A percentile compares a stretch with the other conserved stretches of the same genome.
Conservation (phyloP, 2,113 vertebrate genomes). For the Lasiurus cinereus region DNA sequence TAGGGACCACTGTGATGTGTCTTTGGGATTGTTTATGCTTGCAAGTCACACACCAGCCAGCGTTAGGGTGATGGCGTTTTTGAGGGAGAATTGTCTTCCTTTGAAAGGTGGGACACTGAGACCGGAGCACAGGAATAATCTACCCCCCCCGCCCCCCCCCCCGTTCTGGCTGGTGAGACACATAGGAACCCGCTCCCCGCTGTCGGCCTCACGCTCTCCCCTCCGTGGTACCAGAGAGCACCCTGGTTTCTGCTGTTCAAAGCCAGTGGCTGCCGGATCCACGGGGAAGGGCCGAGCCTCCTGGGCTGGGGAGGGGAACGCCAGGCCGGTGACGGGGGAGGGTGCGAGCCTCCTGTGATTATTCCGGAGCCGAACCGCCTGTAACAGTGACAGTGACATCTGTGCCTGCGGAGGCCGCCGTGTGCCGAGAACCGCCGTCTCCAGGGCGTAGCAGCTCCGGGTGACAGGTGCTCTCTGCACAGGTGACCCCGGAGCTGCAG, state of each 20-base stretch:
- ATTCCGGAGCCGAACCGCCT: background rate
- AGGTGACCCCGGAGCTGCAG: background rate
- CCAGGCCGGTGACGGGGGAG: background rate
- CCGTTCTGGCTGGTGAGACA: background rate
- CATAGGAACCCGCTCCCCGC: background rate
- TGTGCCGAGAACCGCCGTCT: background rate
- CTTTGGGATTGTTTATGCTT: background rate
- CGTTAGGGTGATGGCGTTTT: background rate
- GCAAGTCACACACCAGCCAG: background rate
- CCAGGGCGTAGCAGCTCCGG: fast-evolving
- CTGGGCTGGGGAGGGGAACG: background rate
- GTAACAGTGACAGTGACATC: background rate
- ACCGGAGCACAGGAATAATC: background rate
- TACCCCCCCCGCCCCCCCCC: too few species aligned
- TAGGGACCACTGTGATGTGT: background rate
- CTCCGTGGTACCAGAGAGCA: background rate
- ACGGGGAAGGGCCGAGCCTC: background rate
- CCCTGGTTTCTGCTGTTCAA: too few species aligned
- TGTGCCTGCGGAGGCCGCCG: background rate
- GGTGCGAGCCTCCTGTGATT: background rate
- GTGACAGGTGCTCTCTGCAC: background rate
- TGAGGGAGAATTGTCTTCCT: background rate
- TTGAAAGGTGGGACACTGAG: background rate
- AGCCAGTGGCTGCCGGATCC: background rate
- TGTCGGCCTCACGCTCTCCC: background rate